phyloP scores from a whole-genome alignment of 2,888 invertebrate species.

The Synanthedon myopaeformis region DNA sequence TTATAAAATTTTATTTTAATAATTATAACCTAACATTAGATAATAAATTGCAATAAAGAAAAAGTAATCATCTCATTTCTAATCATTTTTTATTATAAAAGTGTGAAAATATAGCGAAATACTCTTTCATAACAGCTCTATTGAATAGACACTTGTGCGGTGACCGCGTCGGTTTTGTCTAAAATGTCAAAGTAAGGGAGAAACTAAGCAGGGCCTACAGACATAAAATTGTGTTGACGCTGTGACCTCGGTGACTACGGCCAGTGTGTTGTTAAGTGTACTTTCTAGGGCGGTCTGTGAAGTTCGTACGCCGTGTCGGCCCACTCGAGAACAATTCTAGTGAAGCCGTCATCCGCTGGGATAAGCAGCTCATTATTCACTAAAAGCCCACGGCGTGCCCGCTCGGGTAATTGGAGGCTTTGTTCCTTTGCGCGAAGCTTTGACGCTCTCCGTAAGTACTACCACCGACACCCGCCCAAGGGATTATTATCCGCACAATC shows the following conservation, averaged over 20 bases:
- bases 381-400: constrained; percentile 67
- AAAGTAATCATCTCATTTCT: too few species aligned
- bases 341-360: constrained; percentile 55
- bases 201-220: constrained; percentile 20
- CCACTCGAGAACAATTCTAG: constrained; percentile 57
- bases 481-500: constrained; percentile 63
- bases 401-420: constrained; percentile 65
- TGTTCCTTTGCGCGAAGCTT: constrained; percentile 61
- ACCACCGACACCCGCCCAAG: constrained; percentile 24
- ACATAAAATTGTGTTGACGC: constrained; percentile 52
- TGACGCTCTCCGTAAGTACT: constrained; percentile 49
- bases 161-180: constrained; percentile 48
- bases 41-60: too few species aligned
- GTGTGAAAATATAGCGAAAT: too few species aligned
- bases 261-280: neutral
- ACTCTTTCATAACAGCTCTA: constrained; percentile 6
- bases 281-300: constrained; percentile 3
- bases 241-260: constrained; percentile 29
- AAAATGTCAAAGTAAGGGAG: constrained; percentile 58
- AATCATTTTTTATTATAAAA: too few species aligned
- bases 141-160: constrained; percentile 41
- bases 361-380: constrained; percentile 69
- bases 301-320: constrained; percentile 19
- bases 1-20: too few species aligned
- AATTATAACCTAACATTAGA: too few species aligned